phyloP scores from a whole-genome alignment of 2,113 vertebrate species.

The Paramisgurnus dabryanus region DNA sequence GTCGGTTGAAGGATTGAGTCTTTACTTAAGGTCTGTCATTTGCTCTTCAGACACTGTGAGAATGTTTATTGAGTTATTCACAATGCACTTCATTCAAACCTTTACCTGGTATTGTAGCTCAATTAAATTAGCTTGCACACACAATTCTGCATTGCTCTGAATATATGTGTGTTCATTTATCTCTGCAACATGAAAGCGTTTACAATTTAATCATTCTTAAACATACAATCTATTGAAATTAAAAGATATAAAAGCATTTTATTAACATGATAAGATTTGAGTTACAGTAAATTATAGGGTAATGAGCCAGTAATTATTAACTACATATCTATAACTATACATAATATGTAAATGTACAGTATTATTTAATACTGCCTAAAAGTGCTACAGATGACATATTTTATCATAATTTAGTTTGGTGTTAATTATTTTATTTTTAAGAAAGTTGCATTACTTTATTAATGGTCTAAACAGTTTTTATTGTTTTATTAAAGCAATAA shows the following conservation, averaged over 20 bases:
- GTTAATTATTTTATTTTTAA: too few species aligned
- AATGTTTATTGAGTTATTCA: slow-evolving; percentile 45
- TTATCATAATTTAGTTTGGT: too few species aligned
- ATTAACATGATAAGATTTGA: too few species aligned
- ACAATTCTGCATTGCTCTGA: neutral
- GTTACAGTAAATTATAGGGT: too few species aligned
- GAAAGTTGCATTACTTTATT: too few species aligned
- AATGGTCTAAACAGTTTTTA: too few species aligned
- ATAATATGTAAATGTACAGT: too few species aligned
- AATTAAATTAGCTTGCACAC: neutral
- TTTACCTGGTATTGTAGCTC: neutral
- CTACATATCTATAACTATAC: too few species aligned
- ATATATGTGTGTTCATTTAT: neutral
- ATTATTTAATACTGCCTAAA: too few species aligned
- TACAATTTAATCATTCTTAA: neutral
- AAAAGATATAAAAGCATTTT: neutral
- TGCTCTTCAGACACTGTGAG: neutral
- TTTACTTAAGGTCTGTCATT: slow-evolving; percentile 13
- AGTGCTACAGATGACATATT: too few species aligned
- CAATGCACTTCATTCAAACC: slow-evolving; percentile 20
- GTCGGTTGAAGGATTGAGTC: neutral
- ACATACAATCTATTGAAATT: neutral
- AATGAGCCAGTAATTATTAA: too few species aligned
- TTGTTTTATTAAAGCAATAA: too few species aligned
- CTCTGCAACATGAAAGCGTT: neutral